Evolutionary conservation across 2,797 vertebrate species (phyloP), one percentile per base, ranked within the genome.

Genomic region (Nannoperca obscura): DNA sequence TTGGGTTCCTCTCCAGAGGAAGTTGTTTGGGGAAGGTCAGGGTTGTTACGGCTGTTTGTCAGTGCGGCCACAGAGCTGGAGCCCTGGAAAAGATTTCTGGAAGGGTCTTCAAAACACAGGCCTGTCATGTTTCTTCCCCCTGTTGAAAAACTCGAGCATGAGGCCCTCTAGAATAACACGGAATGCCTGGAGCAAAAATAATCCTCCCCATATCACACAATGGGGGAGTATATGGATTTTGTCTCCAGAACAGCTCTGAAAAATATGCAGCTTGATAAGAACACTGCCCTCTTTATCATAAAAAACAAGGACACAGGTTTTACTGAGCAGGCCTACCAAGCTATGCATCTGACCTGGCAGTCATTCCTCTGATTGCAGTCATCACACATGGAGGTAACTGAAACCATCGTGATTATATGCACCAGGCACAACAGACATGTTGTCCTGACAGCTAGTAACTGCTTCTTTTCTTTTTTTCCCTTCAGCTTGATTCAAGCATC

Each of bases 191-290:
- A 87, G 78, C 40, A 80, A 89, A 88, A 88, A 85, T 82, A 86
- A 84, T 86, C 89, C 84, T 87, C 81, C 65, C 72, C 60, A 24
- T 74, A 81, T 85, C 80, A 74, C 78, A 90, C 87, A 88, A 86
- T 87, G 90, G 80, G 84, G 88, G 89, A 93, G 87, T 85, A 82
- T 85, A 86, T 92, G 88, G 81, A 89, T 60, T 90, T 81, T 88
- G 86, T 88, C 84, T 91, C 65, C 76, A 72, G 78, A 52, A 17
- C 55, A 9, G 63, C 73, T 76, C 87, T 81, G 84, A 84, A 81
- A 90, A 89, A 90, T 89, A 73, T 80, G 68, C 46, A 24, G 57
- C 72, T 85, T 89, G 91, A 91, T 92, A 92, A 91, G 89, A 86
- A 78, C 42, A 34, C 71, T 61, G 69, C 57, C 40, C 24, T 71